Evolutionary conservation across 53 echinoderm and acorn worm genomes (phyloP).

Genomic region (Apostichopus leukothele): DNA sequence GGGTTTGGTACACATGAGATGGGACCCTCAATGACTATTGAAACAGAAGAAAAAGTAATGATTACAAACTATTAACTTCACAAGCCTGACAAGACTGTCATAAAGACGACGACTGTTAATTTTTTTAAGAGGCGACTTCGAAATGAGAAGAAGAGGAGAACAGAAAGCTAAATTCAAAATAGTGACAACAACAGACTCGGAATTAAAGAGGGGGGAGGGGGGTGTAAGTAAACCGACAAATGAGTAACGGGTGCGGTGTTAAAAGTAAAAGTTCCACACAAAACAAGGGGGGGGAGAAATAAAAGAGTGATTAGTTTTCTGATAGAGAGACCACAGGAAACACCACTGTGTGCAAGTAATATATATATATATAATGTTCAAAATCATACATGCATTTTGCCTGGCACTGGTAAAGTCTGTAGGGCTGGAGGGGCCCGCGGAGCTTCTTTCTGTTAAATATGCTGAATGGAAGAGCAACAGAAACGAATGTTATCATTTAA

Average conservation of each 20-base stretch:
- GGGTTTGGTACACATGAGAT: too few species aligned
- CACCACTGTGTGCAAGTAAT: conserved; percentile 20
- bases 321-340: conserved; percentile 11
- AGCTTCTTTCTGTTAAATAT: conserved; percentile 35
- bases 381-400: conserved; percentile 43
- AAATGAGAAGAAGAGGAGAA: neutral
- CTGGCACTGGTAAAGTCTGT: conserved; percentile 40
- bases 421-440: conserved; percentile 40
- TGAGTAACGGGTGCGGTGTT: neutral
- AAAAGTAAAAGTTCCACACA: neutral
- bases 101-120: too few species aligned
- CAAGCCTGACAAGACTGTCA: too few species aligned
- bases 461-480: conserved; percentile 31
- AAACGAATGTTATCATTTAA: conserved; percentile 26
- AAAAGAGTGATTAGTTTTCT: neutral
- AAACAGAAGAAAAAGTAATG: too few species aligned
- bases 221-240: neutral
- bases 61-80: too few species aligned
- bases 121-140: too few species aligned
- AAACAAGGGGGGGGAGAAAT: too few species aligned
- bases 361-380: neutral
- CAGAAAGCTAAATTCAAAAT: neutral
- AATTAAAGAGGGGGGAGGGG: neutral
- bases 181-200: neutral
- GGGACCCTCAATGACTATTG: too few species aligned